These are phyloP conservation scores for Nothobranchius furzeri DNA, from an alignment of 2,113 vertebrate species.

Conservation along the genomic window DNA sequence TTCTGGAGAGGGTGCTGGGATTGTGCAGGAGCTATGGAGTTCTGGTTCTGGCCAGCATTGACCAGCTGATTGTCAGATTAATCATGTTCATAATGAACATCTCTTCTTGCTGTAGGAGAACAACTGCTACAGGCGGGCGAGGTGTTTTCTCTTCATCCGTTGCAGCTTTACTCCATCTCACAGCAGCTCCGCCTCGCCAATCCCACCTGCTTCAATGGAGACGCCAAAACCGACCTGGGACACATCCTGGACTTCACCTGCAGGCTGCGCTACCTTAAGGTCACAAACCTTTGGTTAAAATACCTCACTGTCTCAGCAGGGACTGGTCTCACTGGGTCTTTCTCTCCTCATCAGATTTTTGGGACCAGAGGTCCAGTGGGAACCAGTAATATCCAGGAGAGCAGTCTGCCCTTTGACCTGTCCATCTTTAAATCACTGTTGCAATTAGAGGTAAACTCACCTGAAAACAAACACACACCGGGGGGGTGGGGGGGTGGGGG, in stretches of 20 bases:
- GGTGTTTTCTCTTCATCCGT: conserved; percentile 88
- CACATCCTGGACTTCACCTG: conserved; percentile 98
- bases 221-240: conserved; percentile 94
- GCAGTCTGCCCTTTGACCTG: conserved; percentile 88
- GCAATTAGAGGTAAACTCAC: conserved; percentile 89
- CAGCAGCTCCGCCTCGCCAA: conserved; percentile 91
- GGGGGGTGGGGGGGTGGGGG: too few relatives aligned
- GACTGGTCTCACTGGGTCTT: not conserved
- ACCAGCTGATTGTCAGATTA: too few relatives aligned
- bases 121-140: conserved; percentile 90
- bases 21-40: too few relatives aligned
- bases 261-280: conserved; percentile 95
- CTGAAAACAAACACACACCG: not conserved
- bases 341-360: conserved; percentile 78
- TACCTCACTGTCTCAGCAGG: too few relatives aligned
- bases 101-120: conserved; percentile 81
- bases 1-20: too few relatives aligned
- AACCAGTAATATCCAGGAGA: conserved; percentile 94
- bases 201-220: conserved; percentile 90
- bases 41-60: too few relatives aligned
- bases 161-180: conserved; percentile 91
- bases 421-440: conserved; percentile 94
- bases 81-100: not conserved
- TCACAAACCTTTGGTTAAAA: not conserved
- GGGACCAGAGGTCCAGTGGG: conserved; percentile 88